Evolutionary conservation across 2,888 invertebrate species (phyloP).

Genomic region (Ormyrus labotus): DNA sequence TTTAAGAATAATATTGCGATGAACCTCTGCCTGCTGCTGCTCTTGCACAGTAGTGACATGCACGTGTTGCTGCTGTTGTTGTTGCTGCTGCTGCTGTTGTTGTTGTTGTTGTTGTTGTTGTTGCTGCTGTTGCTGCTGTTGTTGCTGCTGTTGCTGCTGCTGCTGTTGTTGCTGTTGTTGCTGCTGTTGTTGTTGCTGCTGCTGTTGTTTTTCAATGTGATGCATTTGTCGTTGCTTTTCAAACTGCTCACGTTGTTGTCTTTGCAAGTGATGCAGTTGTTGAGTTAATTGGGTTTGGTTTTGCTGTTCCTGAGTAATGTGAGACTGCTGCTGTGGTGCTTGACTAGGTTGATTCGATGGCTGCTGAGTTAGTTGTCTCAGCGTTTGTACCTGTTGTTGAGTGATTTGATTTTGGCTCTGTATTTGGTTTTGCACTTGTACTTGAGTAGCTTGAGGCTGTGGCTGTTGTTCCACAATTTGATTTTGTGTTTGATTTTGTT

Average conservation of each 20-base stretch:
- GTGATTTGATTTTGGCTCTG: slow-evolving; percentile 71
- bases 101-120: slow-evolving; percentile 69
- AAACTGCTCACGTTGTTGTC: slow-evolving; percentile 62
- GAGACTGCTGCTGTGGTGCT: slow-evolving; percentile 65
- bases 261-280: slow-evolving; percentile 58
- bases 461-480: slow-evolving; percentile 66
- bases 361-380: slow-evolving; percentile 68
- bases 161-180: slow-evolving; percentile 66
- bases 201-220: slow-evolving; percentile 61
- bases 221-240: slow-evolving; percentile 65
- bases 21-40: slow-evolving; percentile 64
- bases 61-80: slow-evolving; percentile 67
- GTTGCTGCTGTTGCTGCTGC: slow-evolving; percentile 65
- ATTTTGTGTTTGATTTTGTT: slow-evolving; percentile 70
- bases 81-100: slow-evolving; percentile 65
- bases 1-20: slow-evolving; percentile 70
- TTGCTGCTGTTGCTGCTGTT: slow-evolving; percentile 68
- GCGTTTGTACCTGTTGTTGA: slow-evolving; percentile 67
- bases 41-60: slow-evolving; percentile 64
- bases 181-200: slow-evolving; percentile 68
- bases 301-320: slow-evolving; percentile 67
- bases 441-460: slow-evolving; percentile 69
- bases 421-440: slow-evolving; percentile 70
- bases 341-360: slow-evolving; percentile 62
- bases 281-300: slow-evolving; percentile 71